Percentiles rank a stretch among this genome's conserved stretches.
Conservation (phyloP, 2,888 invertebrate genomes). For the Ochropleura leucogaster region DNA sequence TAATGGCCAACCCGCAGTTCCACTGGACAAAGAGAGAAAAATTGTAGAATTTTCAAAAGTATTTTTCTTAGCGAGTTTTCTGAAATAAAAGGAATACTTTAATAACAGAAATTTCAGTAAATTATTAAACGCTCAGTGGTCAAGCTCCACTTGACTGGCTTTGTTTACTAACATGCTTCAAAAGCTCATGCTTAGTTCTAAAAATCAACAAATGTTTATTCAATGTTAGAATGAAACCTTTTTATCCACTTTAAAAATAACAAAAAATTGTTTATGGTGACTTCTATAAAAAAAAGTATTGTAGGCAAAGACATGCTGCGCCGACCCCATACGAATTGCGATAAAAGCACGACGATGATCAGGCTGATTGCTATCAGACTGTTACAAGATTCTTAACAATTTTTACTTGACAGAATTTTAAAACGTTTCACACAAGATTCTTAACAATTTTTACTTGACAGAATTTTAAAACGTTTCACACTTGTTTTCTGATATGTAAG, state of each 20-base stretch:
- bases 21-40: slow-evolving; percentile 35
- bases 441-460: not conserved
- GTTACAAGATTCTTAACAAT: not conserved
- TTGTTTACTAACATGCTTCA: slow-evolving; percentile 28
- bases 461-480: too few species aligned
- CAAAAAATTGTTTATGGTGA: too few species aligned
- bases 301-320: too few species aligned
- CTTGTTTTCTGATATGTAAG: too few species aligned
- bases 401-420: too few species aligned
- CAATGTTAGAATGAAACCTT: slow-evolving; percentile 6
- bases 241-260: not conserved
- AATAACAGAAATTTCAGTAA: slow-evolving; percentile 33
- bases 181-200: not conserved
- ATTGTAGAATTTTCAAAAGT: slow-evolving; percentile 17
- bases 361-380: not conserved
- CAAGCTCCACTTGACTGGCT: slow-evolving; percentile 43
- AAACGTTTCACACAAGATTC: not conserved
- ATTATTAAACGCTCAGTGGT: slow-evolving; percentile 30
- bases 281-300: too few species aligned
- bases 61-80: slow-evolving; percentile 21
- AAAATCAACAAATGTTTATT: slow-evolving; percentile 31
- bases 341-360: too few species aligned
- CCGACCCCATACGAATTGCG: too few species aligned
- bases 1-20: slow-evolving; percentile 44
- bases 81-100: slow-evolving; percentile 33